phyloP scores from a whole-genome alignment of 1,140 invertebrate genomes.

The Frieseomelitta varia region DNA sequence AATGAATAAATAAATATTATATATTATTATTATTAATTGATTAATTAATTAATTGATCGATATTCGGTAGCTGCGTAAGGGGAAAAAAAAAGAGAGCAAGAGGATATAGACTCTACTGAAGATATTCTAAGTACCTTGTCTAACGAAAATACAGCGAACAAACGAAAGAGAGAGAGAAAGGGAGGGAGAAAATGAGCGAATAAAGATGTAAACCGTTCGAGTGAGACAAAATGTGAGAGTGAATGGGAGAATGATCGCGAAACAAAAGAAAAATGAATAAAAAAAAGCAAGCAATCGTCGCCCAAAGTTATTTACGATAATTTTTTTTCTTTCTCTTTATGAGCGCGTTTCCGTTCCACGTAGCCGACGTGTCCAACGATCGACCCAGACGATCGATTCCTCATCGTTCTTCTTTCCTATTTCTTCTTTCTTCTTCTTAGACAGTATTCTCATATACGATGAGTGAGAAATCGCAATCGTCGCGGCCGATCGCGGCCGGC shows the following conservation, averaged over 20 bases:
- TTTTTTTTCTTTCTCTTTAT: slow-evolving; percentile 24
- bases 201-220: background rate
- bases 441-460: background rate
- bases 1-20: slow-evolving; percentile 64
- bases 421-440: background rate
- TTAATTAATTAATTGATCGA: slow-evolving; percentile 71
- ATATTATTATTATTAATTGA: slow-evolving; percentile 68
- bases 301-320: slow-evolving; percentile 48
- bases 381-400: slow-evolving; percentile 10
- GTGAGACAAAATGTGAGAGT: background rate
- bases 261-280: slow-evolving; percentile 1
- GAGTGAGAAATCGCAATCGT: background rate
- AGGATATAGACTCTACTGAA: slow-evolving; percentile 72
- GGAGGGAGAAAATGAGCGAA: background rate
- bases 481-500: slow-evolving; percentile 7
- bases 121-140: slow-evolving; percentile 78
- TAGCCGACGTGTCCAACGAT: background rate
- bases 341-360: slow-evolving; percentile 27
- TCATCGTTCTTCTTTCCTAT: background rate
- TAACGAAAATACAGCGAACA: slow-evolving; percentile 50
- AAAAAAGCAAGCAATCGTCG: slow-evolving; percentile 38
- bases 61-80: slow-evolving; percentile 77
- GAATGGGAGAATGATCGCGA: background rate
- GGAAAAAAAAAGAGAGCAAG: slow-evolving; percentile 65
- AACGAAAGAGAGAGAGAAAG: background rate